Evolutionary conservation across 2,888 invertebrate species (phyloP).

Genomic region (Yponomeuta evonymella): DNA sequence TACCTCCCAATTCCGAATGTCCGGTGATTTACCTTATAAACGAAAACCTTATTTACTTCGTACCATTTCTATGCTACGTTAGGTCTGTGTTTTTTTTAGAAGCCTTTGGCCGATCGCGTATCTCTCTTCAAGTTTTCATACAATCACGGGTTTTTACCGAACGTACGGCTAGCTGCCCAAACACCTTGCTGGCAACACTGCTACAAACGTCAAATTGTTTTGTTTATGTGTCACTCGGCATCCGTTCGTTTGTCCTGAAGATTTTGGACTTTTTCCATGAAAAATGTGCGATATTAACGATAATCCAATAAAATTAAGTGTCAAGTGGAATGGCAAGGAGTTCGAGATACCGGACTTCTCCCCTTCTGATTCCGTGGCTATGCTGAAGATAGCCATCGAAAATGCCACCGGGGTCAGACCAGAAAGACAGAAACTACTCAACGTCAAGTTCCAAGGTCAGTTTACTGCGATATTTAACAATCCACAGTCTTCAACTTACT

Average conservation of each 20-base stretch:
- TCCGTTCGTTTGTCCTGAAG: neutral
- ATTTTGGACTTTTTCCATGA: slow-evolving; percentile 5
- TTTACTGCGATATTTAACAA: neutral
- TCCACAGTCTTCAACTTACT: neutral
- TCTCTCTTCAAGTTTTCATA: too few species aligned
- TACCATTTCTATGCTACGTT: too few species aligned
- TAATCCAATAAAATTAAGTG: slow-evolving; percentile 75
- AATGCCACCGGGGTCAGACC: slow-evolving; percentile 93
- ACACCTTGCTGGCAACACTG: too few species aligned
- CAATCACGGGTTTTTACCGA: too few species aligned
- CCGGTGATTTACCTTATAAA: too few species aligned
- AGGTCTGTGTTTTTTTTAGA: too few species aligned
- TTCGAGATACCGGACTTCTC: slow-evolving; percentile 85
- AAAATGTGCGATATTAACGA: slow-evolving; percentile 69
- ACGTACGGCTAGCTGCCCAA: too few species aligned
- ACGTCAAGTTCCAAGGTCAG: slow-evolving; percentile 93
- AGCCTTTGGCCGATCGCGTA: too few species aligned
- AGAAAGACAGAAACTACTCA: slow-evolving; percentile 94
- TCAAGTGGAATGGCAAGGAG: slow-evolving; percentile 97
- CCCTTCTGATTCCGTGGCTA: slow-evolving; percentile 86
- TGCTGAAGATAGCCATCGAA: slow-evolving; percentile 89
- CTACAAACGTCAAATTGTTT: slow-evolving; percentile 12
- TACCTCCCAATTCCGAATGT: too few species aligned
- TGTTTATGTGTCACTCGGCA: slow-evolving; percentile 10
- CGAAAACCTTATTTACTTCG: too few species aligned